phyloP scores from a whole-genome alignment of 2,888 invertebrate species.

The Leptogaster cylindrica region DNA sequence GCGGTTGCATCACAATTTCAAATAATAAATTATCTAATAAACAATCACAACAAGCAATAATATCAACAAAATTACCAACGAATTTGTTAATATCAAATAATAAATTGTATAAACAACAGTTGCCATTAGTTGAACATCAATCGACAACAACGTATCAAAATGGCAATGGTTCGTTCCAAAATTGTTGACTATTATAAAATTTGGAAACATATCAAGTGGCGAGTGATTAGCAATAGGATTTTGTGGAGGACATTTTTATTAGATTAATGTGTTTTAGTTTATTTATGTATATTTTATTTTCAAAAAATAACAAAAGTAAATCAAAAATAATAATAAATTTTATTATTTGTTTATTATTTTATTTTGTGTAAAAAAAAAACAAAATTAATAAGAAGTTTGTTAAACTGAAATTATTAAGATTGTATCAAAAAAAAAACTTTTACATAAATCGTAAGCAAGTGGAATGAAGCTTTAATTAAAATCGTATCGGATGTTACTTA shows the following conservation, averaged over 20 bases:
- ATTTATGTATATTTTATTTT: too few species aligned
- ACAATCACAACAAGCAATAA: not conserved
- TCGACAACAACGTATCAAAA: constrained; percentile 41
- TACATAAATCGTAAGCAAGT: not conserved
- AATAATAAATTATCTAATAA: constrained; percentile 15
- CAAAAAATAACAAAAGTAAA: too few species aligned
- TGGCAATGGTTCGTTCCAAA: constrained; percentile 44
- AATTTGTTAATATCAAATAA: not conserved
- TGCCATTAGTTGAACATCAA: constrained; percentile 4
- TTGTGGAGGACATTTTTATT: constrained; percentile 23
- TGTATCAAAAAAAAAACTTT: constrained; percentile 12
- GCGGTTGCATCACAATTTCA: constrained; percentile 8
- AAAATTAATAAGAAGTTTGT: not conserved
- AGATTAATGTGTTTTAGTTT: constrained; percentile 20
- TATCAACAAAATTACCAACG: not conserved
- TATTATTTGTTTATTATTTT: too few species aligned
- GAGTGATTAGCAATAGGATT: constrained; percentile 53
- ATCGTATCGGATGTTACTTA: constrained; percentile 37
- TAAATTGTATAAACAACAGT: not conserved
- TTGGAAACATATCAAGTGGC: constrained; percentile 84
- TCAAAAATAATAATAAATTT: too few species aligned
- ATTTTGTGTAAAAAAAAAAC: not conserved
- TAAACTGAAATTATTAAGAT: not conserved
- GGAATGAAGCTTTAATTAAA: constrained; percentile 18
- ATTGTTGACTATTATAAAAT: constrained; percentile 65